Evolutionary conservation across 2,888 invertebrate genomes (phyloP).

Genomic region (Lepidonotus clava): DNA sequence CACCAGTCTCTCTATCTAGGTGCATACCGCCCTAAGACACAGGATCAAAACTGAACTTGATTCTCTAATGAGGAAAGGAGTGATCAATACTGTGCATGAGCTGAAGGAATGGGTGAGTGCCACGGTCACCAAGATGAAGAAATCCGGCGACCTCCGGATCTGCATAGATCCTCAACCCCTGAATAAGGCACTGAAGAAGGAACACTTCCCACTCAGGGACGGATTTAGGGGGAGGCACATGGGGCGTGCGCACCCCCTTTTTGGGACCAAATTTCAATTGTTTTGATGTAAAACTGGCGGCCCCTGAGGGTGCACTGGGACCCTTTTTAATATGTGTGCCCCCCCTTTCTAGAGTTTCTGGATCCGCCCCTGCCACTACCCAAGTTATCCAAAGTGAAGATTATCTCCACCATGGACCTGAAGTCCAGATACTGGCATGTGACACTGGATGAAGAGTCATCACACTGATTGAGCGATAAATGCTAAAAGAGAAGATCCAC

Average conservation of each 20-base stretch:
- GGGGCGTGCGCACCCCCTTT: too few relatives aligned
- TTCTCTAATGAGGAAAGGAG: slow-evolving; percentile 54
- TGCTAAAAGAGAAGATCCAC: slow-evolving; percentile 21
- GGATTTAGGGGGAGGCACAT: slow-evolving; percentile 55
- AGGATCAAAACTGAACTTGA: slow-evolving; percentile 58
- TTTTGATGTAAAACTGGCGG: too few relatives aligned
- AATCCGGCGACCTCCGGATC: slow-evolving; percentile 58
- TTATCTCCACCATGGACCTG: slow-evolving; percentile 62
- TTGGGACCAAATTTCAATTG: too few relatives aligned
- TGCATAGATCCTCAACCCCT: slow-evolving; percentile 62
- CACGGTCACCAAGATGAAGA: too few relatives aligned
- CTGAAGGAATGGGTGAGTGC: too few relatives aligned
- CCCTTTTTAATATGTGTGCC: too few relatives aligned
- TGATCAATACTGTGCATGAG: slow-evolving; percentile 62
- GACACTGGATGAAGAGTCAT: slow-evolving; percentile 59
- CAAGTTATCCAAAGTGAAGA: slow-evolving; percentile 60
- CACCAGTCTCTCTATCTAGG: slow-evolving; percentile 25
- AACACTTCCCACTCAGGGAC: slow-evolving; percentile 58
- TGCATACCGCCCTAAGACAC: slow-evolving; percentile 54
- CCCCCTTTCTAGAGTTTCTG: too few relatives aligned
- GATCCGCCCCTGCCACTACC: too few relatives aligned
- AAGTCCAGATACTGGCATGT: slow-evolving; percentile 62
- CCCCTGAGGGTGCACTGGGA: too few relatives aligned
- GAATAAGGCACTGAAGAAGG: slow-evolving; percentile 60
- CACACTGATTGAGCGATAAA: background rate